A percentile compares a stretch with the other conserved stretches of the same genome.
Evolutionary conservation across 2,113 vertebrate species (phyloP).

Genomic region (Miniopterus natalensis): DNA sequence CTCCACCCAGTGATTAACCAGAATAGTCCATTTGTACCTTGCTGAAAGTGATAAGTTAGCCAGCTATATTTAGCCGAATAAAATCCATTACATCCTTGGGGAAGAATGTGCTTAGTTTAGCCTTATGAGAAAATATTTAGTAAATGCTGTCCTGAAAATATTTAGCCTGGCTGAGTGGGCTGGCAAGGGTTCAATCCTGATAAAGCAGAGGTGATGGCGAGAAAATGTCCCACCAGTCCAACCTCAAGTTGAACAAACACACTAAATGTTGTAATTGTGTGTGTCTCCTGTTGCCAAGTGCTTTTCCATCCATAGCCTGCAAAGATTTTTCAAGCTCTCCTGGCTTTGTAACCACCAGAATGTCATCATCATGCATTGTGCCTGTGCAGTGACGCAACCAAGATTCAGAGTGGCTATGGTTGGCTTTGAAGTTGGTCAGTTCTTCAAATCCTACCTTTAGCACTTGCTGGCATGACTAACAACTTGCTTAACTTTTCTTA

Average conservation of each 20-base stretch:
- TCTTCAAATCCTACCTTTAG: background rate
- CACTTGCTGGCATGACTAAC: background rate
- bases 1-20: constrained; percentile 2
- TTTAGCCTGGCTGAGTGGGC: constrained; percentile 70
- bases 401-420: background rate
- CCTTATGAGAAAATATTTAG: constrained; percentile 81
- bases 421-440: background rate
- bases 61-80: constrained; percentile 72
- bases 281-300: background rate
- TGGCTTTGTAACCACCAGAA: background rate
- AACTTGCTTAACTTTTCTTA: background rate
- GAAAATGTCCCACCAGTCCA: background rate
- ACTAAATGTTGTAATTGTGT: background rate
- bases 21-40: constrained; percentile 57
- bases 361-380: accelerated
- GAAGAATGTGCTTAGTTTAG: constrained; percentile 84
- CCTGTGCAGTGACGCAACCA: background rate
- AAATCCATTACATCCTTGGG: constrained; percentile 71
- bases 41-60: constrained; percentile 62
- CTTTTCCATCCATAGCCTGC: background rate
- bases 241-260: background rate
- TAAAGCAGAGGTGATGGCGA: constrained; percentile 45
- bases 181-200: constrained; percentile 60
- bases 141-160: constrained; percentile 78
- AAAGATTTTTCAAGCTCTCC: background rate